Conservation (phyloP, 92 coral and sea anemone genomes). For the Desmophyllum pertusum region DNA sequence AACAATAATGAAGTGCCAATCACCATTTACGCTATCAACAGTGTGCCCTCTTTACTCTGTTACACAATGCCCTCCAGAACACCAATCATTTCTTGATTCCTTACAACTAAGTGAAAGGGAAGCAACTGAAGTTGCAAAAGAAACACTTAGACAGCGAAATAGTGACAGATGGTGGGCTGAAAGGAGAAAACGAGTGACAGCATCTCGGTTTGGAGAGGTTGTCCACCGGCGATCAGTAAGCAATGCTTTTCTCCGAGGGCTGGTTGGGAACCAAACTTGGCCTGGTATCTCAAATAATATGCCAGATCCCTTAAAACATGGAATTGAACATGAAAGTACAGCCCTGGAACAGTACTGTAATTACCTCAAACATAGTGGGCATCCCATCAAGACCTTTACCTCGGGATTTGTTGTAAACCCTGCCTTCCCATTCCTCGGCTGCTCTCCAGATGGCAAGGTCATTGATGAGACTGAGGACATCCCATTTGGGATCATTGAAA, state of each 20-base stretch:
- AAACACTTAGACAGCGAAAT: conserved; percentile 18
- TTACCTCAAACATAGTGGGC: too few relatives aligned
- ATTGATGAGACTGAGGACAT: conserved; percentile 26
- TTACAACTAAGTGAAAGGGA: conserved; percentile 19
- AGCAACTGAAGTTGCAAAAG: conserved; percentile 22
- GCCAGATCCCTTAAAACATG: conserved; percentile 50
- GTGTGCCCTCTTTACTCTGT: conserved; percentile 18
- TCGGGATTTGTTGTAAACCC: too few relatives aligned
- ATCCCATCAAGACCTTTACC: too few relatives aligned
- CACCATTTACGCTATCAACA: conserved; percentile 27
- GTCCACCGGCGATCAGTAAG: conserved; percentile 4
- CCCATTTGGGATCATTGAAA: conserved; percentile 52
- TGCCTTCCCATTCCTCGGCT: too few relatives aligned
- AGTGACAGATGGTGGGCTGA: conserved; percentile 32
- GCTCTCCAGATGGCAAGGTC: conserved; percentile 56
- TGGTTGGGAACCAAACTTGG: not conserved
- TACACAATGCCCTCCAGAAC: conserved; percentile 40
- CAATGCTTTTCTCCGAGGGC: conserved; percentile 10
- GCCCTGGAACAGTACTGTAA: too few relatives aligned
- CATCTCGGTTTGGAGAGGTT: conserved; percentile 43
- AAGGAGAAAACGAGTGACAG: conserved; percentile 44
- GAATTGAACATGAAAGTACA: conserved; percentile 37
- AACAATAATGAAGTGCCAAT: not conserved
- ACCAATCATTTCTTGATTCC: conserved; percentile 24
- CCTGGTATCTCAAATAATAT: not conserved